Evolutionary conservation across 2,113 vertebrate species (phyloP).

Genomic region (Edolisoma coerulescens): DNA sequence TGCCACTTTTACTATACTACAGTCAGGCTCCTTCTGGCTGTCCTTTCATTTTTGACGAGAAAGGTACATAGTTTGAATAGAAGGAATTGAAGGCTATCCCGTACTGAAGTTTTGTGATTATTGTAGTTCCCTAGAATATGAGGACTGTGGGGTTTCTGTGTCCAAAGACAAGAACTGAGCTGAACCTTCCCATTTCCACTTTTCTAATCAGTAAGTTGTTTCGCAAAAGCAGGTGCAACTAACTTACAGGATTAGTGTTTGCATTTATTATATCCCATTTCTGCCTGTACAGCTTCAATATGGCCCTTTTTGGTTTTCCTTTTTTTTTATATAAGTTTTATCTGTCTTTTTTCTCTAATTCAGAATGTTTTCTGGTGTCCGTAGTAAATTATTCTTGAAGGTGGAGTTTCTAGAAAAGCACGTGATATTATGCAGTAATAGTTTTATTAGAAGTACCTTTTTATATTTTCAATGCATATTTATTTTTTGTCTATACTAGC

Average conservation of each 20-base stretch:
- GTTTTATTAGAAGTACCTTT: background rate
- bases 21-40: background rate
- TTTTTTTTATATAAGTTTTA: background rate
- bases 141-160: background rate
- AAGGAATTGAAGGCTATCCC: background rate
- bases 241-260: background rate
- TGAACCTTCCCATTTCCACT: background rate
- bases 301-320: background rate
- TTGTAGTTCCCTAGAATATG: background rate
- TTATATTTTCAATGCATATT: background rate
- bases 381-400: background rate
- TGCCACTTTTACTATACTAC: accelerated
- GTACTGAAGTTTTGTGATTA: background rate
- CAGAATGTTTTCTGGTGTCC: background rate
- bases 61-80: background rate
- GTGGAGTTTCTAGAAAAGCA: background rate
- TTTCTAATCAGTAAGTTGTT: background rate
- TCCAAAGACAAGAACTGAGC: background rate
- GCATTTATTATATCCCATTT: background rate
- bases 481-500: background rate
- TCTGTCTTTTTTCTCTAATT: background rate
- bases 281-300: background rate
- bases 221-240: background rate
- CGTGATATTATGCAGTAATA: accelerated
- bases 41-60: background rate